Evolutionary conservation across 2,113 vertebrate genomes (phyloP).

Genomic region (Crotalus helleri): DNA sequence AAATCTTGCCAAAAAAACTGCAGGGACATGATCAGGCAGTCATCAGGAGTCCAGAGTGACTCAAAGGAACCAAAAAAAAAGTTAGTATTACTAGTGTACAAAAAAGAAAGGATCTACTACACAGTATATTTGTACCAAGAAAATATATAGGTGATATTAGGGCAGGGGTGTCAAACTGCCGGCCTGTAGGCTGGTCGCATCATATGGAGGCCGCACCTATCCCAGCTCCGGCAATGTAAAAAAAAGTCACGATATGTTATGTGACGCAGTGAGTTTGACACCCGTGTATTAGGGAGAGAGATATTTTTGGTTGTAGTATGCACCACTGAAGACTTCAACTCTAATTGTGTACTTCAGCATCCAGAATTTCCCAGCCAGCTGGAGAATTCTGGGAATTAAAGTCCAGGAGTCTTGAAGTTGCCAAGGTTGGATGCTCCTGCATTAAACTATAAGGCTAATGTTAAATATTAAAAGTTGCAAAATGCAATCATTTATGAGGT

Average conservation of each 20-base stretch:
- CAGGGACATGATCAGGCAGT: background rate
- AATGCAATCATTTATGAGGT: background rate
- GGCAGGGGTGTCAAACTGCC: background rate
- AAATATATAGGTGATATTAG: background rate
- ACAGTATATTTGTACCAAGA: background rate
- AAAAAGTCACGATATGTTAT: no score
- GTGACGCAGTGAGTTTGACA: no score
- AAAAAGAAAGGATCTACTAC: background rate
- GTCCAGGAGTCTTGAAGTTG: background rate
- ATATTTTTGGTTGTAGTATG: background rate
- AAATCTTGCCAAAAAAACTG: background rate
- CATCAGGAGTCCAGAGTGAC: background rate
- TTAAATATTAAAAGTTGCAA: background rate
- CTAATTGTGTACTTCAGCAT: background rate
- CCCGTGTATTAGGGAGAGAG: background rate
- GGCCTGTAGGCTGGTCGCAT: no score
- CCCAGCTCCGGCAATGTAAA: no score
- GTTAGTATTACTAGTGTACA: background rate
- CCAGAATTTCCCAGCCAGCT: background rate
- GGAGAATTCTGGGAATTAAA: background rate
- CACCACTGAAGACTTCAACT: background rate
- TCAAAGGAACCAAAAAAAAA: background rate
- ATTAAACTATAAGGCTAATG: background rate
- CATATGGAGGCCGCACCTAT: no score
- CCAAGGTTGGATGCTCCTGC: background rate